These are phyloP conservation scores for Enoplolaimus lenunculus DNA, from an alignment of 2,888 invertebrate species.

Conservation along the genomic window DNA sequence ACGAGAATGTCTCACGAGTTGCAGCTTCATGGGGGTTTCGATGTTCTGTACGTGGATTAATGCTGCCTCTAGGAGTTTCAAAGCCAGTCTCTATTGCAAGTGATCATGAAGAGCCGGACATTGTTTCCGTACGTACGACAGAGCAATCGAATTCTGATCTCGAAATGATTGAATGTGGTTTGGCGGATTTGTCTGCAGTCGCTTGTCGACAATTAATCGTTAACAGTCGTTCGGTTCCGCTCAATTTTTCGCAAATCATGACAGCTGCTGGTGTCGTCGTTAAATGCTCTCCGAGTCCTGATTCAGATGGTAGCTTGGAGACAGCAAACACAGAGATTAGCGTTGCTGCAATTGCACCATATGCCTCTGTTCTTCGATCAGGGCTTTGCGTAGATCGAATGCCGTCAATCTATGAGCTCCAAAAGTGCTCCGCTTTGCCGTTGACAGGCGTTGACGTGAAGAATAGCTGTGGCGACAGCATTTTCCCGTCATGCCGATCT, in stretches of 20 bases:
- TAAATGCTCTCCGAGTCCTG: background rate
- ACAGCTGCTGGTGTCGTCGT: background rate
- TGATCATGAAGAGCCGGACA: background rate
- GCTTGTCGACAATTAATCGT: conserved; percentile 77
- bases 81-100: background rate
- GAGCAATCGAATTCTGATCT: conserved; percentile 36
- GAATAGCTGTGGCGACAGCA: conserved; percentile 30
- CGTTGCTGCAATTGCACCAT: conserved; percentile 22
- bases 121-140: background rate
- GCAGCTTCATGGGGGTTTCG: background rate
- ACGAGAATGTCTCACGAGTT: no score
- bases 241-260: background rate
- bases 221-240: conserved; percentile 49
- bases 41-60: background rate
- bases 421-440: conserved; percentile 69
- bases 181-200: conserved; percentile 74
- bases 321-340: conserved; percentile 8
- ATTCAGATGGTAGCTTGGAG: background rate
- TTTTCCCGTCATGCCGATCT: conserved; percentile 49
- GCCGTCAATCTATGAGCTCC: conserved; percentile 72
- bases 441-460: no score
- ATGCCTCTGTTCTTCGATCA: conserved; percentile 57
- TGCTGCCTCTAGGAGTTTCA: background rate
- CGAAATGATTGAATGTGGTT: conserved; percentile 68
- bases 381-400: conserved; percentile 75